Evolutionary conservation across 2,113 vertebrate genomes (phyloP).

Genomic region (Cariama cristata): DNA sequence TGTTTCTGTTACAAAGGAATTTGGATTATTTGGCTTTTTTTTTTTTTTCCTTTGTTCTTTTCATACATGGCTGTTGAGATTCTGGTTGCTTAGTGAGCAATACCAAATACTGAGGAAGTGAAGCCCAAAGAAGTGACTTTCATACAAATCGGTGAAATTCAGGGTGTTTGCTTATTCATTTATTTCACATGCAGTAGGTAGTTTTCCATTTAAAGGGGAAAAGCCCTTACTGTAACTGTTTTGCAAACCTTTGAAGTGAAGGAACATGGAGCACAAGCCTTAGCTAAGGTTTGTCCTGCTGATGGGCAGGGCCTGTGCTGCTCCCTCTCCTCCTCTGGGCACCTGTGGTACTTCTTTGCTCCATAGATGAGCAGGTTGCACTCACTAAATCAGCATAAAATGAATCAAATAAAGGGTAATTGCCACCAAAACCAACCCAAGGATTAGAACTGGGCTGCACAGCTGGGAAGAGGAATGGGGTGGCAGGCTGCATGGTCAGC

Average conservation of each 20-base stretch:
- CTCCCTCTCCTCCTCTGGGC: background rate
- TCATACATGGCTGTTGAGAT: background rate
- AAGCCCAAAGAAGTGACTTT: background rate
- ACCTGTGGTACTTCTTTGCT: background rate
- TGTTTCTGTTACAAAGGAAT: constrained; percentile 21
- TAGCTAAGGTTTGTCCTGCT: background rate
- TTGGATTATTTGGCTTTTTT: background rate
- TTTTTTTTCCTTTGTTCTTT: background rate
- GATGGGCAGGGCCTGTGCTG: background rate
- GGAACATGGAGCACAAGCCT: background rate
- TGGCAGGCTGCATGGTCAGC: background rate
- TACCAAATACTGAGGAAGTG: constrained; percentile 7
- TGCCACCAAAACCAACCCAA: background rate
- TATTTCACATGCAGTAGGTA: background rate
- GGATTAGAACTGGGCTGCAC: background rate
- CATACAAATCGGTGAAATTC: background rate
- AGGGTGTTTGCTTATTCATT: background rate
- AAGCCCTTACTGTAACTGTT: background rate
- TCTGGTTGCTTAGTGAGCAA: constrained; percentile 41
- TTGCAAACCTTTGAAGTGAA: background rate
- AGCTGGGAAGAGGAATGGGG: background rate
- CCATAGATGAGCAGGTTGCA: background rate
- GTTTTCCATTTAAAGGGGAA: background rate
- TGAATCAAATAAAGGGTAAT: background rate
- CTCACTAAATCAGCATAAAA: background rate